These are phyloP conservation scores for Falco cherrug DNA, from an alignment of 2,797 vertebrate species.

Conservation along the genomic window DNA sequence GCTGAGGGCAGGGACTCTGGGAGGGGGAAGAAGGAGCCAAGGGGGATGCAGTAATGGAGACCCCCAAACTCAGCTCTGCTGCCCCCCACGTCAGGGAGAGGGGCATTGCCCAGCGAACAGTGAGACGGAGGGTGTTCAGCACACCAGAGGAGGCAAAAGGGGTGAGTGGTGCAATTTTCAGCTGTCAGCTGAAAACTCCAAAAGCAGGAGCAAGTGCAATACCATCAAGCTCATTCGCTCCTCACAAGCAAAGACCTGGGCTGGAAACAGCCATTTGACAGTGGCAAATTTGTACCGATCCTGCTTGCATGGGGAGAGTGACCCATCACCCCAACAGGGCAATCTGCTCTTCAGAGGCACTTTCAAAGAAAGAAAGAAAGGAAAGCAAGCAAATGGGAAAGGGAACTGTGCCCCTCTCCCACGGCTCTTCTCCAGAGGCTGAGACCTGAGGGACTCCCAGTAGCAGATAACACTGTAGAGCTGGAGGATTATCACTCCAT, in stretches of 20 bases:
- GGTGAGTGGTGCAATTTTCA: not conserved
- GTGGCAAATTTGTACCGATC: not conserved
- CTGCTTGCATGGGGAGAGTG: not conserved
- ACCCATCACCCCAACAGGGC: not conserved
- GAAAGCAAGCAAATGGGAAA: not conserved
- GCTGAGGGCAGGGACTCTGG: not conserved
- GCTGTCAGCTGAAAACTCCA: not conserved
- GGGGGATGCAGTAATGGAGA: not conserved
- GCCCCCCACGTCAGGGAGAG: fast-evolving
- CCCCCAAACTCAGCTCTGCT: not conserved
- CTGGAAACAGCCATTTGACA: not conserved
- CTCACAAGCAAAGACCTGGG: not conserved
- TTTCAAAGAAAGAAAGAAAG: not conserved
- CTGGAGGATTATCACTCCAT: not conserved
- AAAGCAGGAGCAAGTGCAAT: not conserved
- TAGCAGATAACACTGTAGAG: not conserved
- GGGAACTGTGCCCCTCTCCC: not conserved
- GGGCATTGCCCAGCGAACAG: not conserved
- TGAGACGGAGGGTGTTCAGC: not conserved
- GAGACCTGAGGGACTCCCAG: not conserved
- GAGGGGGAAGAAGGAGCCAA: not conserved
- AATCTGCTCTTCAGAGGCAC: not conserved
- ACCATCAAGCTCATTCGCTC: not conserved
- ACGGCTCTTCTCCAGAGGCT: not conserved
- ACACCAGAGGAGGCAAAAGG: not conserved